These are phyloP conservation scores for Tuberolachnus salignus DNA, from an alignment of 2,888 invertebrate species.

Conservation along the genomic window DNA sequence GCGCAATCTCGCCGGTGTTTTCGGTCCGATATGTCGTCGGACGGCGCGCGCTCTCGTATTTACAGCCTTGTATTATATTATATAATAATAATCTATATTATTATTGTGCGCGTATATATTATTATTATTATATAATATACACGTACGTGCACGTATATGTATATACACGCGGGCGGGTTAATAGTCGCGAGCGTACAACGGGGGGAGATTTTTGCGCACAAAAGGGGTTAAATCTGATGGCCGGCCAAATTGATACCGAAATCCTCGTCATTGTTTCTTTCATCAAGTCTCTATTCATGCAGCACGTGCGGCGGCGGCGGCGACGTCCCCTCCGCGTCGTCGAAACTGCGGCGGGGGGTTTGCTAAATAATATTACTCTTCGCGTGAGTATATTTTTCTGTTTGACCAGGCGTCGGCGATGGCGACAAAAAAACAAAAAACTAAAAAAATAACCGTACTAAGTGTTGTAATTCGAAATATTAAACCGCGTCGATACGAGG, in stretches of 20 bases:
- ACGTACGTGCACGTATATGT: neutral
- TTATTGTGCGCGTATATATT: neutral
- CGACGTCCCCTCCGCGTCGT: neutral
- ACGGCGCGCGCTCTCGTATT: too few relatives aligned
- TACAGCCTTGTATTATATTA: neutral
- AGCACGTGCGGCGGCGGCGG: constrained; percentile 46
- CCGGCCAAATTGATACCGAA: constrained; percentile 55
- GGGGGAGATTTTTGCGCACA: constrained; percentile 44
- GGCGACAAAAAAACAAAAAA: too few relatives aligned
- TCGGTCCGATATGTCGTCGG: constrained; percentile 21
- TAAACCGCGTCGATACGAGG: too few relatives aligned
- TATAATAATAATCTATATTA: constrained; percentile 20
- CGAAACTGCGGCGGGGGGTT: too few relatives aligned
- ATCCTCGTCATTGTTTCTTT: constrained; percentile 55
- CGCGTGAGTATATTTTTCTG: too few relatives aligned
- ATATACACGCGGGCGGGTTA: neutral
- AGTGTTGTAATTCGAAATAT: too few relatives aligned
- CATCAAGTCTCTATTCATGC: constrained; percentile 55
- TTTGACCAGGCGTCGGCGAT: too few relatives aligned
- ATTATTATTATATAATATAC: neutral
- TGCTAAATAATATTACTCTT: too few relatives aligned
- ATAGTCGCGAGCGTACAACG: constrained; percentile 19
- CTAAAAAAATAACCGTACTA: too few relatives aligned
- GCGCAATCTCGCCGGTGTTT: constrained; percentile 18
- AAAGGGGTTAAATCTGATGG: constrained; percentile 54